Evolutionary conservation across 2,888 invertebrate species (phyloP).

Genomic region (Drosophila prostipennis): DNA sequence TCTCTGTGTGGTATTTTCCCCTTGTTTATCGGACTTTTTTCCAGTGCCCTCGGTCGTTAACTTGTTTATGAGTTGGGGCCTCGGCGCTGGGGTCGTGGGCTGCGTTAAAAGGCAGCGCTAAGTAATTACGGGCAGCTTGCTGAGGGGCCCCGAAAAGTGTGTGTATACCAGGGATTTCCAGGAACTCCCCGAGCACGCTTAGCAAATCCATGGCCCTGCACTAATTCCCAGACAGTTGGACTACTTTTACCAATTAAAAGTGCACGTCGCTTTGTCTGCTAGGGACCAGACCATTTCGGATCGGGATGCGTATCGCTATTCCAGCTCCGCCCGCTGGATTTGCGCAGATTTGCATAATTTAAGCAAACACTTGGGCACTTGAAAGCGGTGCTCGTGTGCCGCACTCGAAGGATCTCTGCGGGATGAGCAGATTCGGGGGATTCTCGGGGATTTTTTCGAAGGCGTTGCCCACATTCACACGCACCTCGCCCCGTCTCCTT

Average conservation of each 20-base stretch:
- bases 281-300: slow-evolving; percentile 41
- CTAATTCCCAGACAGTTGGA: slow-evolving; percentile 59
- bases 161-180: slow-evolving; percentile 36
- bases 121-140: slow-evolving; percentile 49
- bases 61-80: slow-evolving; percentile 31
- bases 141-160: slow-evolving; percentile 32
- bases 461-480: slow-evolving; percentile 66
- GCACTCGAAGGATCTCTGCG: slow-evolving; percentile 42
- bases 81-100: slow-evolving; percentile 14
- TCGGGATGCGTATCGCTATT: slow-evolving; percentile 24
- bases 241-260: slow-evolving; percentile 62
- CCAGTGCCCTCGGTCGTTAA: slow-evolving; percentile 29
- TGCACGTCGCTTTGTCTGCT: slow-evolving; percentile 62
- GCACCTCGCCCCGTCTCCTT: slow-evolving; percentile 41
- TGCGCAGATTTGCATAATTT: slow-evolving; percentile 73
- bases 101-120: slow-evolving; percentile 48
- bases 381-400: slow-evolving; percentile 55
- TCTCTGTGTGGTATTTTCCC: too few species aligned
- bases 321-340: slow-evolving; percentile 64
- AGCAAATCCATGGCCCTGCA: slow-evolving; percentile 37
- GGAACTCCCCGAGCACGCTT: slow-evolving; percentile 42
- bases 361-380: slow-evolving; percentile 63
- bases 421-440: slow-evolving; percentile 15
- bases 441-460: slow-evolving; percentile 41
- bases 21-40: background rate